These are phyloP conservation scores for Antennarius striatus DNA, from an alignment of 2,113 vertebrate species.

Conservation along the genomic window DNA sequence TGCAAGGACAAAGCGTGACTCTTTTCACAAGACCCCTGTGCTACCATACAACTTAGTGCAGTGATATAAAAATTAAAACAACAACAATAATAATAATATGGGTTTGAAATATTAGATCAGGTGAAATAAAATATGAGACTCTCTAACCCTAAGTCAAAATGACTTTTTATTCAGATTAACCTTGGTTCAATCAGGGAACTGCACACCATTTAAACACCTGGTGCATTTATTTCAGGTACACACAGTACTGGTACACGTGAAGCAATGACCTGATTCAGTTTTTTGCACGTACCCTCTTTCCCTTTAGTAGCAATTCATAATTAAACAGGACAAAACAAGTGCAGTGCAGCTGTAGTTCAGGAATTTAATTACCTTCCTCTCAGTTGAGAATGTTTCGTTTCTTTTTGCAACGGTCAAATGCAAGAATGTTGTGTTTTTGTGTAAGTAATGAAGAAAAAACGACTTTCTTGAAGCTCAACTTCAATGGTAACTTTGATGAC, in stretches of 20 bases:
- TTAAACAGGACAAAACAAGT: slow-evolving; percentile 11
- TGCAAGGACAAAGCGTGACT: slow-evolving; percentile 9
- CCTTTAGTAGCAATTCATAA: slow-evolving; percentile 4
- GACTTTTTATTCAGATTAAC: not conserved
- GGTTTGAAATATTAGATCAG: too few relatives aligned
- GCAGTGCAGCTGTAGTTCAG: not conserved
- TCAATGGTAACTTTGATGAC: not conserved
- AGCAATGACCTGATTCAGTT: not conserved
- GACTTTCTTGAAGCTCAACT: slow-evolving; percentile 2
- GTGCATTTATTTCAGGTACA: not conserved
- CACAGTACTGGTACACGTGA: not conserved
- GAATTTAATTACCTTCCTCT: not conserved
- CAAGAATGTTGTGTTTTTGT: not conserved
- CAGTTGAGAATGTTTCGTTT: not conserved
- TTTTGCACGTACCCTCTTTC: not conserved
- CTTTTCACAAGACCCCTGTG: slow-evolving; percentile 10
- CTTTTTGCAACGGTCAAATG: not conserved
- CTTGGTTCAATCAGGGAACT: not conserved
- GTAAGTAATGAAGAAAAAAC: not conserved
- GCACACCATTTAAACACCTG: not conserved
- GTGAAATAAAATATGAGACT: not conserved
- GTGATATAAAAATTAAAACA: too few relatives aligned
- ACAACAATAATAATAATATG: too few relatives aligned
- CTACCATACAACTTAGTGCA: not conserved
- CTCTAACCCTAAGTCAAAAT: not conserved